Base-by-base conservation (phyloP, 2,113 vertebrate genomes). In the Daboia siamensis region DNA sequence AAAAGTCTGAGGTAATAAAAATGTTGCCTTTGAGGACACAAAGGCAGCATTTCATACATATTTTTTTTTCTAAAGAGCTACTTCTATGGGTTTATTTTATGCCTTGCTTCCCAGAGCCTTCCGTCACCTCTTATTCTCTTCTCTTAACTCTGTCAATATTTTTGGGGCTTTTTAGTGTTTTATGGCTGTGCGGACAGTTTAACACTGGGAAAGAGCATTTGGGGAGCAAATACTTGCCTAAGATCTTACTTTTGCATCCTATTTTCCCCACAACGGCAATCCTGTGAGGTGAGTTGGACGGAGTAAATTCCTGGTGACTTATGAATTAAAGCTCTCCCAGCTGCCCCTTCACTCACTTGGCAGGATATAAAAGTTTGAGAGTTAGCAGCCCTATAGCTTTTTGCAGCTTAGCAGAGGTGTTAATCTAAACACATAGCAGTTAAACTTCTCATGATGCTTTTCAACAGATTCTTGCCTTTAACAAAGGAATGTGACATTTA, bases 401-500 rank as follows among this genome's bases (percentile, higher is more conserved):
- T 87, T 39, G 10, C 8, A 80, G 87, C 20, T 64, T 39, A 87
- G 29, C 11, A n/a, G 48, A 21, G 4, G 24, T 8, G 51, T 56
- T 69, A 39, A 23, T 12, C 87, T 11, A 61, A 1, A 9, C 91
- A 54, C 90, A 80, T 55, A 44, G 39, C 69, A 80, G 39, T 7
- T 93, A 59, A n/a, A 15, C 51, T 13, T 87, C 85, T 93, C 90
- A 21, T 92, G 26, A 0, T 87, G 86, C 11, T 56, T 86, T 64
- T 64, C 90, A 56, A 48, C 44, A 26, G n/a, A 4, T 57, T 92
- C 92, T 84, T 89, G 24, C 9, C 26, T 93, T 94, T 21, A n/a
- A 91, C 69, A 91, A 85, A 0, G 33, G 29, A 80, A 23, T 0
- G 0, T n/a, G 57, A 54, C n/a, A 91, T 52, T 86, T 92, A 90